Evolutionary conservation across 2,888 invertebrate genomes (phyloP), one percentile per base, ranked within the genome.

Genomic region (Heliconius ethilla): DNA sequence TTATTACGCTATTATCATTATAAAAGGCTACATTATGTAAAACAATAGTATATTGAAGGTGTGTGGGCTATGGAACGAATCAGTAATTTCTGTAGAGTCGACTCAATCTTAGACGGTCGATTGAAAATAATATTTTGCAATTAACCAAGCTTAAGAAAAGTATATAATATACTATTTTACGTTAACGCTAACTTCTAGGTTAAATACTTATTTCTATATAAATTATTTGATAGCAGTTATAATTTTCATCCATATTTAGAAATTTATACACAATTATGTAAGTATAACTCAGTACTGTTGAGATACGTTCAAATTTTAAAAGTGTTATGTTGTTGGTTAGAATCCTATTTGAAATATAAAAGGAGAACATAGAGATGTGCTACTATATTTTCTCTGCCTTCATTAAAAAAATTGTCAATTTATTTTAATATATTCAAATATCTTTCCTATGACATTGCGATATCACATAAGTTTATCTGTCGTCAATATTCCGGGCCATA

Each of bases 21-120:
- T 40, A 40, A 63, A 27, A 63, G 40, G 9, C 10, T 76, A 70
- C 15, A 59, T 76, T 70, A 70, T 70, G 76, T 76, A 76, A 76
- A 70, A 45, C 63, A 51, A 55, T 9, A 67, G 40, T 40, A 67
- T 67, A 62, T 62, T 76, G n/a, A 45, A 63, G 62, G 37, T 7
- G 29, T 37, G 3, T 9, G 37, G 4, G n/a, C 22, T 74, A 15
- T 55, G 62, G 11, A 74, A 63, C 18, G 27, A 63, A 74, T 62
- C 5, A 40, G 18, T 37, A 73, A 73, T 74, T 74, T 74, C 40
- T 9, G 25, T 37, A 25, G 63, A 63, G 33, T 55, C 55, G 70
- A 33, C 55, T 55, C 55, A 29, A 55, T 55, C n/a, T 63, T 29
- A 33, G 70, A 70, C 63, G 76, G 70, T 70, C 70, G 22, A 55